These are phyloP conservation scores for Myzus persicae DNA, from an alignment of 1,140 invertebrate species.

Conservation along the genomic window DNA sequence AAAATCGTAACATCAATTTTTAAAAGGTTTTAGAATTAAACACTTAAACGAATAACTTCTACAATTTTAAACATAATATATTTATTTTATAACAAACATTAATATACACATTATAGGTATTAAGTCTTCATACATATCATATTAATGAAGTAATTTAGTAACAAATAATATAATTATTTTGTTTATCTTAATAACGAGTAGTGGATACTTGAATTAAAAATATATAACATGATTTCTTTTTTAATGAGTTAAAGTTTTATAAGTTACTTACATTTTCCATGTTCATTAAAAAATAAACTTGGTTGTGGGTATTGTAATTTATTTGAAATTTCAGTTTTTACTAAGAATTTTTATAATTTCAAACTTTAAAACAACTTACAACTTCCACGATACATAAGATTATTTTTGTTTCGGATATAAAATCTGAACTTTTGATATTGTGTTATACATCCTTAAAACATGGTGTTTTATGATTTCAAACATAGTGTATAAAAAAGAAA, in stretches of 20 bases:
- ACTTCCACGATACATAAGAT: neutral
- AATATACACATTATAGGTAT: no score
- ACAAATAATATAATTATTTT: neutral
- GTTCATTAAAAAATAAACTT: constrained; percentile 4
- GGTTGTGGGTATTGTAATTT: neutral
- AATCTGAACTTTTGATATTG: neutral
- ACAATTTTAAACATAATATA: no score
- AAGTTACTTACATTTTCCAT: neutral
- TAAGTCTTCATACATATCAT: no score
- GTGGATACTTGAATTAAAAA: neutral
- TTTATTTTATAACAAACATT: no score
- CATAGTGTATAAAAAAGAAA: neutral
- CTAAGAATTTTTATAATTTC: neutral
- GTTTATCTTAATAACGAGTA: neutral
- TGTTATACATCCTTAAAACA: neutral
- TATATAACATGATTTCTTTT: neutral
- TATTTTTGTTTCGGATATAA: neutral
- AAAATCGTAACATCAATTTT: neutral
- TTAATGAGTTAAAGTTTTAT: neutral
- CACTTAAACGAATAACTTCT: neutral
- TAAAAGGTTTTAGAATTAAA: neutral
- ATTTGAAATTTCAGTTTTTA: neutral
- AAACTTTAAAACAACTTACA: neutral
- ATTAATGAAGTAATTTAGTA: neutral
- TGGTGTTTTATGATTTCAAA: neutral